These are phyloP conservation scores for Cataglyphis cursor DNA, from an alignment of 2,888 invertebrate species.

Conservation along the genomic window DNA sequence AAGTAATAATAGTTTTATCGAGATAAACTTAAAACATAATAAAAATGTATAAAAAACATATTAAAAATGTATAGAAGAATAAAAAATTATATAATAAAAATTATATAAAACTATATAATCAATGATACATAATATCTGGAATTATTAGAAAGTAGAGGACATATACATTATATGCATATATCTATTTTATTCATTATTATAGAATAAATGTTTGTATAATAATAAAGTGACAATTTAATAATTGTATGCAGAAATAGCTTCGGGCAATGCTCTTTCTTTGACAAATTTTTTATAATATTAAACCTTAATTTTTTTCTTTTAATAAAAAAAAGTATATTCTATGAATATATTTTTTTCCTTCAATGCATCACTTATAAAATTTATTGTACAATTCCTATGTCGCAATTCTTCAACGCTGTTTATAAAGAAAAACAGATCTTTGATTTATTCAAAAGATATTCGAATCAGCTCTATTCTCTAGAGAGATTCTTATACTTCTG, in stretches of 20 bases:
- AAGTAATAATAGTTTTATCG: background rate
- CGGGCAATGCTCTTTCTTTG: background rate
- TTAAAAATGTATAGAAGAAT: no score
- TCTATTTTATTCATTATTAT: constrained; percentile 16
- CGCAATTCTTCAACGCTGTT: background rate
- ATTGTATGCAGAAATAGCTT: background rate
- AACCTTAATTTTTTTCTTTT: background rate
- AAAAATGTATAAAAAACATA: background rate
- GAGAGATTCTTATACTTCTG: constrained; percentile 34
- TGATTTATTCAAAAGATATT: constrained; percentile 3
- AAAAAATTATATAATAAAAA: background rate
- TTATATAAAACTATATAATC: background rate
- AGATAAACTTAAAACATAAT: background rate
- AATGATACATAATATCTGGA: background rate
- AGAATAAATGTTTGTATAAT: background rate
- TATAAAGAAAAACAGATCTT: background rate
- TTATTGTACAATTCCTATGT: background rate
- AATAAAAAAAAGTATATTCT: background rate
- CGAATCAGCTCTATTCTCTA: constrained; percentile 21
- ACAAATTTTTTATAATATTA: background rate
- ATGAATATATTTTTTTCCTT: background rate
- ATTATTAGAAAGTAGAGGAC: background rate
- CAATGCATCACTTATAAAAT: background rate
- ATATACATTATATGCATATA: no score
- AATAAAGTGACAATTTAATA: background rate